phyloP scores from a whole-genome alignment of 1,140 invertebrate species.

The Goniozus legneri region DNA sequence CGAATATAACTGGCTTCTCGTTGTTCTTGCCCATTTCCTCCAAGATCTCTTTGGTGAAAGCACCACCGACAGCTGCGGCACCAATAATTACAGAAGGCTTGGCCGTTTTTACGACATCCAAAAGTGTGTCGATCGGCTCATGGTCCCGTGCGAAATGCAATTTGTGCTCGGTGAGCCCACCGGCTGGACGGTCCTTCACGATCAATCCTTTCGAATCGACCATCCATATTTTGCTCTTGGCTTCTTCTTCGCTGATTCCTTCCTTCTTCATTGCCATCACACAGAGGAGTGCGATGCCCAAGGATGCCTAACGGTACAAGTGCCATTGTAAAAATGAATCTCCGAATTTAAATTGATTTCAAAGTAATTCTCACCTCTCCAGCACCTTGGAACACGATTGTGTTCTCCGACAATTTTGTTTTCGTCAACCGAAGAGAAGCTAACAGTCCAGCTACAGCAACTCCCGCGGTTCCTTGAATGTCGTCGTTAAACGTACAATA shows the following conservation, averaged over 20 bases:
- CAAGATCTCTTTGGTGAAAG: slow-evolving; percentile 83
- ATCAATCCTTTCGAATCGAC: slow-evolving; percentile 74
- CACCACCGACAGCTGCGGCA: slow-evolving; percentile 76
- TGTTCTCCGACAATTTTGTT: slow-evolving; percentile 73
- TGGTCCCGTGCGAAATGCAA: slow-evolving; percentile 70
- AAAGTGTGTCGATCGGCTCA: slow-evolving; percentile 65
- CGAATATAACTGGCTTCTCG: slow-evolving; percentile 84
- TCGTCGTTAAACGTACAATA: slow-evolving; percentile 97
- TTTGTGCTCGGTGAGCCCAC: slow-evolving; percentile 76
- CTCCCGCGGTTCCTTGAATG: slow-evolving; percentile 88
- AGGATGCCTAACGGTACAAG: slow-evolving; percentile 61
- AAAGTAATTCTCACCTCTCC: slow-evolving; percentile 65
- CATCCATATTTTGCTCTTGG: slow-evolving; percentile 70
- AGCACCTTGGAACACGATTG: slow-evolving; percentile 87
- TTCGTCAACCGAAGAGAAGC: slow-evolving; percentile 76
- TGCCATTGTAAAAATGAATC: too few species aligned
- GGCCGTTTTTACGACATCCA: slow-evolving; percentile 71
- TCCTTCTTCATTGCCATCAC: slow-evolving; percentile 84
- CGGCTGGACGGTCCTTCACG: slow-evolving; percentile 71
- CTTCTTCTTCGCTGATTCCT: slow-evolving; percentile 69
- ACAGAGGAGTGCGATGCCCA: slow-evolving; percentile 85
- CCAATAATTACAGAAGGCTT: slow-evolving; percentile 87
- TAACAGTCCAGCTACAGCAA: slow-evolving; percentile 88
- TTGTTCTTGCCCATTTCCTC: slow-evolving; percentile 77
- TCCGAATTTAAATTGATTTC: too few species aligned